Conservation (phyloP, 2,888 invertebrate genomes). For the Autographa gamma region DNA sequence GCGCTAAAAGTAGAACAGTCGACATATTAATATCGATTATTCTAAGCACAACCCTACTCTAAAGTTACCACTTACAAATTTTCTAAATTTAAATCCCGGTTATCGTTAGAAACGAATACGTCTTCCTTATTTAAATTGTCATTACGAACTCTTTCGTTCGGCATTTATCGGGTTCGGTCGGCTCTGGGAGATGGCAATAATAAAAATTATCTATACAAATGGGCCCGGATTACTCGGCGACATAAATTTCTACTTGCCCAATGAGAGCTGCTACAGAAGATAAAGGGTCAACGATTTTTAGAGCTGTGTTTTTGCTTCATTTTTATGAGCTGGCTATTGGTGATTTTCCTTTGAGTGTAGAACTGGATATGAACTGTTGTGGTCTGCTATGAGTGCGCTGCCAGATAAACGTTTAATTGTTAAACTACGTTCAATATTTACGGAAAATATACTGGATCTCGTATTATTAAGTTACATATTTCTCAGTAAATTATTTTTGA, state of each 20-base stretch:
- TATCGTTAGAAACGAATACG: constrained; percentile 87
- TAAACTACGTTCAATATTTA: not conserved
- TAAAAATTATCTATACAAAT: constrained; percentile 90
- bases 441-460: not conserved
- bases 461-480: too few species aligned
- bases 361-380: not conserved
- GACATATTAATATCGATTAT: constrained; percentile 26
- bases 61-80: constrained; percentile 78
- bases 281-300: constrained; percentile 88
- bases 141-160: constrained; percentile 88
- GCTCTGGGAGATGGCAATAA: constrained; percentile 88
- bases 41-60: constrained; percentile 68
- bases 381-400: not conserved
- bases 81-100: constrained; percentile 78
- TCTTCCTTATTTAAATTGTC: constrained; percentile 89
- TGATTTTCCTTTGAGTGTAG: constrained; percentile 26
- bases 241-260: constrained; percentile 88
- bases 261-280: constrained; percentile 84
- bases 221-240: constrained; percentile 87
- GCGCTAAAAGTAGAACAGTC: not conserved
- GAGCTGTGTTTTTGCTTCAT: constrained; percentile 76
- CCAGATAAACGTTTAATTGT: not conserved
- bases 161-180: constrained; percentile 85
- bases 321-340: constrained; percentile 49
- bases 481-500: too few species aligned